Evolutionary conservation across 1,140 invertebrate genomes (phyloP).

Genomic region (Heliconius himera): DNA sequence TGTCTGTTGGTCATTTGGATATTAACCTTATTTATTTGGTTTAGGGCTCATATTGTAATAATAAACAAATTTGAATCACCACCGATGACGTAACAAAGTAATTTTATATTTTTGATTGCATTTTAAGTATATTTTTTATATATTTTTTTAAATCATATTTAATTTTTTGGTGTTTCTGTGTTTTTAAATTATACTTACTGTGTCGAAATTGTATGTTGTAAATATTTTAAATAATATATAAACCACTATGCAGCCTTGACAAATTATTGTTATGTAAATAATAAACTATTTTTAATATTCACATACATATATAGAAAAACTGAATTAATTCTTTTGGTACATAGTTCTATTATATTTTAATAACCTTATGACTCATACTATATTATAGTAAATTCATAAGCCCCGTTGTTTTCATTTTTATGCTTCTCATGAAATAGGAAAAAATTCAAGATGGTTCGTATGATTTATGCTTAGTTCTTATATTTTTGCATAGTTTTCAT

Average conservation of each 20-base stretch:
- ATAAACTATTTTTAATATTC: no score
- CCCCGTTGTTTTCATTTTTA: no score
- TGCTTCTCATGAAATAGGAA: no score
- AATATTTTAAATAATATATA: background rate
- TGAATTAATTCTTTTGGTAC: no score
- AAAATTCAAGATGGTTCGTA: no score
- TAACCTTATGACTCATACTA: no score
- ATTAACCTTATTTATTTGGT: slow-evolving; percentile 39
- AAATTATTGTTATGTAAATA: no score
- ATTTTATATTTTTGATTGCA: slow-evolving; percentile 43
- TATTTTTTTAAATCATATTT: background rate
- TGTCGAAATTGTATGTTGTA: background rate
- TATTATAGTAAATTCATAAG: no score
- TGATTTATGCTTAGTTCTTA: background rate
- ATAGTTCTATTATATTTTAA: no score
- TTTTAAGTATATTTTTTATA: slow-evolving; percentile 32
- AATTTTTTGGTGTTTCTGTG: background rate
- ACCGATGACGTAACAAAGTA: slow-evolving; percentile 46
- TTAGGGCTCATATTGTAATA: slow-evolving; percentile 37
- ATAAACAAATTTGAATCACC: slow-evolving; percentile 28
- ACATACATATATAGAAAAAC: no score
- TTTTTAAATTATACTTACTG: background rate
- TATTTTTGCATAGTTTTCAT: background rate
- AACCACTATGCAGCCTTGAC: no score
- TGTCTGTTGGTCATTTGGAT: slow-evolving; percentile 34